Base-by-base conservation (phyloP, 2,888 invertebrate genomes). In the Aquatica leii region DNA sequence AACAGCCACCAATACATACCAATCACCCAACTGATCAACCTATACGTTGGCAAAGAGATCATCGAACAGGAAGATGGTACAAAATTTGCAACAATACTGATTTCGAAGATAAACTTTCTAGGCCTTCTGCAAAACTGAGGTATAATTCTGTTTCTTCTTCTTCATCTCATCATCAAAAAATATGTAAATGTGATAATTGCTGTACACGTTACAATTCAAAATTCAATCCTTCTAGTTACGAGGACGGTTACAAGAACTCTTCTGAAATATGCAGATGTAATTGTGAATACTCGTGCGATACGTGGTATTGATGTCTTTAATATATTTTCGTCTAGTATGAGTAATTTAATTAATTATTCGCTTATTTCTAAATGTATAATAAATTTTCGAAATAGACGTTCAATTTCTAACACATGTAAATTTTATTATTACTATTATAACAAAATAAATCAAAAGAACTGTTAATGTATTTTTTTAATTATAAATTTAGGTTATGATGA, bases 11-110 rank as follows among this genome's bases (percentile, higher is more conserved):
- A 6, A 8, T 8, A n/a, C 46, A 17, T 20, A 18, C 5, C 11
- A 8, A 46, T 18, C 20, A 46, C 3, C 46, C 18, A 3, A 46
- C 6, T 8, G 15, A 18, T 20, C 17, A 46, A 11, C 37, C 37
- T 18, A 50, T 12, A n/a, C 37, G 65, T 9, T 78, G 78, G 78
- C 71, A 74, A 62, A 68, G 74, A 71, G 73, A 78, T 62, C 59
- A 67, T 0, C 67, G 70, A 31, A 75, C 72, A 9, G 76, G 76
- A 9, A 76, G 76, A 57, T 78, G 78, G 78, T 73, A 69, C 34
- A 77, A 76, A 68, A 70, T 75, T n/a, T 62, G 56, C 24, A 67
- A 65, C 17, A 14, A 61, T 34, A 14, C 35, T 46, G n/a, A 3
- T n/a, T 40, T 50, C 12, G 20, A 34, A 12, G 18, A 56, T 17